Evolutionary conservation across 2,888 invertebrate genomes (phyloP), one percentile per base, ranked within the genome.

Genomic region (Panorpa germanica): DNA sequence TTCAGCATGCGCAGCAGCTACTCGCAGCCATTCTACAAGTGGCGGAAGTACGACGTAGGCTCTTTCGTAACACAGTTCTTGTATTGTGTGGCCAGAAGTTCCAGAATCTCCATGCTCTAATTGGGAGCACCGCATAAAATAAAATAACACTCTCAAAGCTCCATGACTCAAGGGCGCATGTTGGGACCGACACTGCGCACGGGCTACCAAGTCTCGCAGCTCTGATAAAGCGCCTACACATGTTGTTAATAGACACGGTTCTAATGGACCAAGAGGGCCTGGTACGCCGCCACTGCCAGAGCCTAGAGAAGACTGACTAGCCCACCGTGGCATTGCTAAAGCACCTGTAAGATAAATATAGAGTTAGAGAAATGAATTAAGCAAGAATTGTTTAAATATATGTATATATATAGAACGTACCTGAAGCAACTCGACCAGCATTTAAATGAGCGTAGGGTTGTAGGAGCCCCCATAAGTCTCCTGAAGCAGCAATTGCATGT

Each of bases 61-160:
- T 30, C 86, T 64, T 55, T 81, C 82, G 38, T 82, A 83, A 50
- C 83, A 82, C 38, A 86, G 59, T 42, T 78, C 77, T 48, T 77
- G 69, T 21, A 69, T 61, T 4, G 65, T 66, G 6, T 51, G 53
- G n/a, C n/a, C n/a, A n/a, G n/a, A n/a, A n/a, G n/a, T n/a, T n/a
- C n/a, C 56, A 23, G 59, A 49, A 35, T 67, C 66, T 1, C 61
- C 64, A 45, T 78, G 77, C 46, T 78, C 77, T 49, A 78, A 44
- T 64, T 76, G 86, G 1, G 85, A 83, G 52, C 88, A 88, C 26
- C 85, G 61, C 86, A 88, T 86, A 49, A 85, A 88, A 53, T 88
- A 86, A 52, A 85, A 88, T 3, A 88, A 59, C 1, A 83, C 72
- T 27, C 76, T 69, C 26, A 85, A 63, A 0, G 85, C 85, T 22